Conservation (phyloP, 2,888 invertebrate species). For the Cosmopolites sordidus region DNA sequence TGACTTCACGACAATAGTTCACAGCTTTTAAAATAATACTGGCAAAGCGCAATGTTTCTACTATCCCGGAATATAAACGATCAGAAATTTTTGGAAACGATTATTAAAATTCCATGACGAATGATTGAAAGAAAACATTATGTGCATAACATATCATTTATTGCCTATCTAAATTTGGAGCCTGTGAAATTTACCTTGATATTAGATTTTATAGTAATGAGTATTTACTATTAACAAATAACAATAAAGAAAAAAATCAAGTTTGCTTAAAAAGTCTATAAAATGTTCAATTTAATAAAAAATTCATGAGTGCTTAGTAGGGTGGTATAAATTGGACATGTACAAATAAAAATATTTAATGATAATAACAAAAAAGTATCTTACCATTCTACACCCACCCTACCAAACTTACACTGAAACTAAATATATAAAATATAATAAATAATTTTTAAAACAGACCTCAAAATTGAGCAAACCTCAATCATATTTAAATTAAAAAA, state of each 20-base stretch:
- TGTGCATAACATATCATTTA: slow-evolving; percentile 22
- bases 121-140: too few relatives aligned
- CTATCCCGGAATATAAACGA: not conserved
- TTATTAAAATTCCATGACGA: too few relatives aligned
- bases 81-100: not conserved
- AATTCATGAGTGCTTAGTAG: slow-evolving; percentile 39
- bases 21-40: too few relatives aligned
- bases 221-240: slow-evolving; percentile 23
- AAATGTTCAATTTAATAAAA: slow-evolving; percentile 5
- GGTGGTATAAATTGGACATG: slow-evolving; percentile 38
- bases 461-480: slow-evolving; percentile 10
- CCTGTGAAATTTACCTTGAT: slow-evolving; percentile 4
- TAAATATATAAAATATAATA: slow-evolving; percentile 21
- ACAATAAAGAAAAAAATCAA: slow-evolving; percentile 20
- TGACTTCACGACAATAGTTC: too few relatives aligned
- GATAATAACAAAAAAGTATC: slow-evolving; percentile 25
- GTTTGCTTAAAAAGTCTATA: slow-evolving; percentile 6
- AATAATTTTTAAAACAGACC: slow-evolving; percentile 23
- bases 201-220: slow-evolving; percentile 14
- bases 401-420: slow-evolving; percentile 46
- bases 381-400: slow-evolving; percentile 44
- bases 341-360: slow-evolving; percentile 18
- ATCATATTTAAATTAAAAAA: not conserved
- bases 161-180: slow-evolving; percentile 20
- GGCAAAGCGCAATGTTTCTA: too few relatives aligned